Percentiles rank a stretch among this genome's conserved stretches.
These are phyloP conservation scores for Argyra leucocephala DNA, from an alignment of 2,888 invertebrate species.

Conservation along the genomic window DNA sequence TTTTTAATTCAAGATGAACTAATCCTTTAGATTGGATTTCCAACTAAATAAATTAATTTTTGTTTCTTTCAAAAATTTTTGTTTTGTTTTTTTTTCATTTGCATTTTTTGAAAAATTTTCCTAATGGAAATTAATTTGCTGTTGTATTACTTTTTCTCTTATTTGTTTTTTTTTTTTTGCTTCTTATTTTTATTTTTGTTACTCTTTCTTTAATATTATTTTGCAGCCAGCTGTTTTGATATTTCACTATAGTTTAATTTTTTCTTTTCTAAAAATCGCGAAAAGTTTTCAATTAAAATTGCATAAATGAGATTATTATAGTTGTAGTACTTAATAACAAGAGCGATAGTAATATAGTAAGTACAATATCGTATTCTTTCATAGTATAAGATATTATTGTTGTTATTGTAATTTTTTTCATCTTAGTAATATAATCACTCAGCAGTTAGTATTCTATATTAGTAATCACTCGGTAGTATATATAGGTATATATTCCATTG, in stretches of 20 bases:
- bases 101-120: background rate
- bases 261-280: background rate
- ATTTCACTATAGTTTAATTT: background rate
- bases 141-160: background rate
- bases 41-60: too few species aligned
- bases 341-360: background rate
- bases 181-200: background rate
- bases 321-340: too few species aligned
- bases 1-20: too few species aligned
- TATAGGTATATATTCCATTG: background rate
- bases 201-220: background rate
- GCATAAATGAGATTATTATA: background rate
- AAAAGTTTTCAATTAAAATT: conserved; percentile 6
- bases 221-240: background rate
- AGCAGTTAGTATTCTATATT: background rate
- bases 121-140: background rate
- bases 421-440: background rate
- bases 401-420: background rate
- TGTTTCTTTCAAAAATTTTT: too few species aligned
- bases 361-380: too few species aligned
- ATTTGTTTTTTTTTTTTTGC: background rate
- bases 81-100: background rate
- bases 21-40: too few species aligned
- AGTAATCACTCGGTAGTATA: background rate
- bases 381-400: background rate